Evolutionary conservation across 2,888 invertebrate species (phyloP).

Genomic region (Caenorhabditis sp.): DNA sequence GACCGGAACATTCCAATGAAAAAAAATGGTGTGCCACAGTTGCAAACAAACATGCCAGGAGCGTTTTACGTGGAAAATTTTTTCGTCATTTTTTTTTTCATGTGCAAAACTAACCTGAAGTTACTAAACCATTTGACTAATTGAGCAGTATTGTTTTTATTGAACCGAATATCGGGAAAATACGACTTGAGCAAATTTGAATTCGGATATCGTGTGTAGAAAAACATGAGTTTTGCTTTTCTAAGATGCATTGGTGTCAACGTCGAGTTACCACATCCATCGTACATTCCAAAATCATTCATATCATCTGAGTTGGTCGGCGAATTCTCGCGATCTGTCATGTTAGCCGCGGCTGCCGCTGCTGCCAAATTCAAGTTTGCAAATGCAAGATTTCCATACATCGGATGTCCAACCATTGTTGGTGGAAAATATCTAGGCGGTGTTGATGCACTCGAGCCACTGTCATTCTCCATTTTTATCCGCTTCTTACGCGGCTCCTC

Average conservation of each 20-base stretch:
- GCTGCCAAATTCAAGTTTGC: background rate
- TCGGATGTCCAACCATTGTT: constrained; percentile 66
- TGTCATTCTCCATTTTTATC: constrained; percentile 16
- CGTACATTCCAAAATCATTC: constrained; percentile 57
- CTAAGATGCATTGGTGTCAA: constrained; percentile 99
- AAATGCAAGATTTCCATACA: constrained; percentile 56
- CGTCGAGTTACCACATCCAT: constrained; percentile 74
- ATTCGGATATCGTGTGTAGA: constrained; percentile 99
- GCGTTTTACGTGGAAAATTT: too few species aligned
- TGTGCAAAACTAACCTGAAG: constrained; percentile 82
- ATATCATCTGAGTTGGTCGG: constrained; percentile 63
- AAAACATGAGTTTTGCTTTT: constrained; percentile 99
- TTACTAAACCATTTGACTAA: constrained; percentile 99
- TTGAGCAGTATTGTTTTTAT: constrained; percentile 99
- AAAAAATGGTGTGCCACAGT: too few species aligned
- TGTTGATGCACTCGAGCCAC: constrained; percentile 3
- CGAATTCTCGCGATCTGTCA: constrained; percentile 51
- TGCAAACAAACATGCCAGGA: too few species aligned
- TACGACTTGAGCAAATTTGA: constrained; percentile 99
- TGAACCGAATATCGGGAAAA: constrained; percentile 99
- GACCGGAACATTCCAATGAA: too few species aligned
- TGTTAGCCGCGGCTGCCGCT: background rate
- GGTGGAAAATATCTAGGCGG: constrained; percentile 52
- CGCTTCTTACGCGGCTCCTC: constrained; percentile 33
- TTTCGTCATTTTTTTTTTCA: too few species aligned